These are phyloP conservation scores for Cactoblastis cactorum DNA, from an alignment of 2,888 invertebrate species.

Conservation along the genomic window DNA sequence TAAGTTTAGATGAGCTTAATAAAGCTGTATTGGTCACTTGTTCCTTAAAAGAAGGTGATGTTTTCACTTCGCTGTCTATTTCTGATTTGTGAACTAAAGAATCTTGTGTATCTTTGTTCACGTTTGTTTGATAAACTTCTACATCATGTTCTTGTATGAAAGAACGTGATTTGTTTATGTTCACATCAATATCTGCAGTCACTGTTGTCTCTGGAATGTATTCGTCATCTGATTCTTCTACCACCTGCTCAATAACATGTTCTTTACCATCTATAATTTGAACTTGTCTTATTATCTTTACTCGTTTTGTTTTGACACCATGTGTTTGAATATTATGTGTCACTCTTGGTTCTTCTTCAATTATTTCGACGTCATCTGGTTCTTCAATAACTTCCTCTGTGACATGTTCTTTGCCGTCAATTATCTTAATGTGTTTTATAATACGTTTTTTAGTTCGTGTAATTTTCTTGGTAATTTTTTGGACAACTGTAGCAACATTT, in stretches of 20 bases:
- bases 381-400: slow-evolving; percentile 92
- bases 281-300: slow-evolving; percentile 84
- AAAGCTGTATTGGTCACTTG: background rate
- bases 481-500: slow-evolving; percentile 82
- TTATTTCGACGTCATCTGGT: slow-evolving; percentile 87
- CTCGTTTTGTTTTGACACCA: slow-evolving; percentile 50
- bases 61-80: background rate
- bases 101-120: too few species aligned
- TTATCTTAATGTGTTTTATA: slow-evolving; percentile 86
- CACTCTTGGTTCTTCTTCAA: slow-evolving; percentile 79
- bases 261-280: slow-evolving; percentile 89
- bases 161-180: slow-evolving; percentile 28
- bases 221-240: slow-evolving; percentile 85
- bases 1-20: background rate
- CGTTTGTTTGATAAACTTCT: background rate
- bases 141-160: slow-evolving; percentile 14
- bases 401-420: slow-evolving; percentile 90
- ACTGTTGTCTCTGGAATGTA: slow-evolving; percentile 46
- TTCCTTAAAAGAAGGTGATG: background rate
- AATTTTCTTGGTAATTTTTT: slow-evolving; percentile 87
- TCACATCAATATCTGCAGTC: slow-evolving; percentile 46
- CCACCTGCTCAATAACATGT: slow-evolving; percentile 86
- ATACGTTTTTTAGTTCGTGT: slow-evolving; percentile 86
- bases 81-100: background rate
- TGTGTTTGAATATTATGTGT: slow-evolving; percentile 46